phyloP scores from a whole-genome alignment of 2,888 invertebrate genomes.

The Lepidochrysops patricia region DNA sequence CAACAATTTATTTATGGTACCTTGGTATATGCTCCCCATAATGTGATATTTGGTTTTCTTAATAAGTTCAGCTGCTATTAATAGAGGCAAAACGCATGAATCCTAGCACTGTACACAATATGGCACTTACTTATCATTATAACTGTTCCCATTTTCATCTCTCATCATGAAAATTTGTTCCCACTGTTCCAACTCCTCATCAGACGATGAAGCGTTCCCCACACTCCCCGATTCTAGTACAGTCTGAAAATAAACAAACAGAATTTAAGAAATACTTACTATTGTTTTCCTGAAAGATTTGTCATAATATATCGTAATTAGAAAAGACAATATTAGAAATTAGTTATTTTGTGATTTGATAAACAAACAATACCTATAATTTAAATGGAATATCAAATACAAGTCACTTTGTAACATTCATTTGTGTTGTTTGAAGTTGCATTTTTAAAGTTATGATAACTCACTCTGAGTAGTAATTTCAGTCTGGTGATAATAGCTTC shows the following conservation, averaged over 20 bases:
- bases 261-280: not conserved
- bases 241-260: constrained; percentile 63
- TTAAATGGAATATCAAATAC: not conserved
- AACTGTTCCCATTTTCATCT: constrained; percentile 78
- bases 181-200: constrained; percentile 85
- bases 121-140: constrained; percentile 67
- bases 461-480: not conserved
- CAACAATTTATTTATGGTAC: too few species aligned
- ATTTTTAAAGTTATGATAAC: not conserved
- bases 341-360: constrained; percentile 17
- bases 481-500: not conserved
- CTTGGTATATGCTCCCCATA: too few species aligned
- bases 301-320: too few species aligned
- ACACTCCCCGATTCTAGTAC: constrained; percentile 79
- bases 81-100: too few species aligned
- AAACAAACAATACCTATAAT: not conserved
- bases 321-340: too few species aligned
- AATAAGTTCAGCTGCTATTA: too few species aligned
- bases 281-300: too few species aligned
- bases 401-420: too few species aligned
- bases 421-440: not conserved
- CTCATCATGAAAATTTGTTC: constrained; percentile 85
- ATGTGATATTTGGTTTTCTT: too few species aligned
- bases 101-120: too few species aligned
- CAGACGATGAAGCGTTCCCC: constrained; percentile 76